These are phyloP conservation scores for Zosterops hypoxanthus DNA, from an alignment of 2,113 vertebrate species.

Conservation along the genomic window DNA sequence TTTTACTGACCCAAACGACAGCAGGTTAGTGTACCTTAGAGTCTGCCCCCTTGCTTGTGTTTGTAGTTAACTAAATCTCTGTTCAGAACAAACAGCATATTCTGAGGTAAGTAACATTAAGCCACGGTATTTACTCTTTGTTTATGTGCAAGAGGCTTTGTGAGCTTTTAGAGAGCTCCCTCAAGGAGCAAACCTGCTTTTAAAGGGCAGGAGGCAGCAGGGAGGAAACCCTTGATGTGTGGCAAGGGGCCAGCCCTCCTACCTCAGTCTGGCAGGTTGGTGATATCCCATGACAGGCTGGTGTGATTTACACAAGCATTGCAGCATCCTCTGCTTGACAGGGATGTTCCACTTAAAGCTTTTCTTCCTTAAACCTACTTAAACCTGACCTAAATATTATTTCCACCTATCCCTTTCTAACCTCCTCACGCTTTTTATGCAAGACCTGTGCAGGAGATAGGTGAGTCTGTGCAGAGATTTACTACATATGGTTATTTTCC, in stretches of 20 bases:
- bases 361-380: neutral
- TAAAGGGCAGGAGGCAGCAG: neutral
- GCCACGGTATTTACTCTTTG: neutral
- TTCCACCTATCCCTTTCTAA: neutral
- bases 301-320: accelerated
- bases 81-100: conserved; percentile 27
- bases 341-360: neutral
- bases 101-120: conserved; percentile 44
- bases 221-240: neutral
- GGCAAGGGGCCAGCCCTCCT: neutral
- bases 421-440: neutral
- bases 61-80: conserved; percentile 21
- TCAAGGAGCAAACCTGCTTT: neutral
- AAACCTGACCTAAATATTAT: neutral
- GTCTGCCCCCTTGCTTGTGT: neutral
- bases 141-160: conserved; percentile 43
- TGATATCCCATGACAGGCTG: neutral
- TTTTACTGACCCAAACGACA: neutral
- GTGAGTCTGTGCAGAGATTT: neutral
- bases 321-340: neutral
- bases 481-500: neutral
- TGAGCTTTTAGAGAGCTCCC: conserved; percentile 5
- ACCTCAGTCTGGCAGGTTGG: neutral
- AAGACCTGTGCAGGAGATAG: neutral
- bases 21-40: neutral